Conservation (phyloP, 53 echinoderm and acorn worm species). For the Pentamera pediparva region DNA sequence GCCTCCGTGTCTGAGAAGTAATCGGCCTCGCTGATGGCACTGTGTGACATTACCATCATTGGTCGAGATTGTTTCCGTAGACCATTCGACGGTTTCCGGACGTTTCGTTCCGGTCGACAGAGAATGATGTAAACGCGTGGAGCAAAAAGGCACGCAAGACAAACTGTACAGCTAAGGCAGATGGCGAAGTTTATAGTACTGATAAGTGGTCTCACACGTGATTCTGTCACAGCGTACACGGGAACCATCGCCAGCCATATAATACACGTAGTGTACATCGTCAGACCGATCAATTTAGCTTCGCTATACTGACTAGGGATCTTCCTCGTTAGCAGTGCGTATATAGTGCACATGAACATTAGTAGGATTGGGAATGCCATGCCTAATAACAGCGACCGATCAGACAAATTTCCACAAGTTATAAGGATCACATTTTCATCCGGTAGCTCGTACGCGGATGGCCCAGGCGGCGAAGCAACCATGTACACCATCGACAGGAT, state of each 20-base stretch:
- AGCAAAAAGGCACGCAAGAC: constrained; percentile 74
- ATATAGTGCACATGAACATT: constrained; percentile 79
- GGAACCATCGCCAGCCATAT: constrained; percentile 92
- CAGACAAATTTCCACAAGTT: constrained; percentile 55
- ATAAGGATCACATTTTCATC: constrained; percentile 53
- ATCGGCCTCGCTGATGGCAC: constrained; percentile 22
- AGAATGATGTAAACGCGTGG: constrained; percentile 78
- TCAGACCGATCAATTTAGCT: constrained; percentile 86
- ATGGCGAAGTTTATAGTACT: constrained; percentile 69
- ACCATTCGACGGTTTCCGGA: constrained; percentile 34
- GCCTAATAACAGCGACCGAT: constrained; percentile 55
- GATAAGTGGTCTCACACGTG: constrained; percentile 63
- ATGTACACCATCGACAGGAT: constrained; percentile 63
- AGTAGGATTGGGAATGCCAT: constrained; percentile 77
- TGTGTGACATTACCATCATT: constrained; percentile 26
- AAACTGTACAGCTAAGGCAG: constrained; percentile 78
- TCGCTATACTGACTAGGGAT: constrained; percentile 91
- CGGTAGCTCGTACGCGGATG: constrained; percentile 30
- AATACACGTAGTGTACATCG: constrained; percentile 85
- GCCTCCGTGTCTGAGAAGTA: constrained; percentile 28
- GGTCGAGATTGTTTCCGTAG: constrained; percentile 4
- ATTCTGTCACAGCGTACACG: constrained; percentile 58
- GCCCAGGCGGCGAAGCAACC: constrained; percentile 57
- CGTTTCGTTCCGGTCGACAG: constrained; percentile 71
- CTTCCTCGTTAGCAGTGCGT: constrained; percentile 80